Evolutionary conservation across 2,113 vertebrate species (phyloP).

Genomic region (Larimichthys crocea): DNA sequence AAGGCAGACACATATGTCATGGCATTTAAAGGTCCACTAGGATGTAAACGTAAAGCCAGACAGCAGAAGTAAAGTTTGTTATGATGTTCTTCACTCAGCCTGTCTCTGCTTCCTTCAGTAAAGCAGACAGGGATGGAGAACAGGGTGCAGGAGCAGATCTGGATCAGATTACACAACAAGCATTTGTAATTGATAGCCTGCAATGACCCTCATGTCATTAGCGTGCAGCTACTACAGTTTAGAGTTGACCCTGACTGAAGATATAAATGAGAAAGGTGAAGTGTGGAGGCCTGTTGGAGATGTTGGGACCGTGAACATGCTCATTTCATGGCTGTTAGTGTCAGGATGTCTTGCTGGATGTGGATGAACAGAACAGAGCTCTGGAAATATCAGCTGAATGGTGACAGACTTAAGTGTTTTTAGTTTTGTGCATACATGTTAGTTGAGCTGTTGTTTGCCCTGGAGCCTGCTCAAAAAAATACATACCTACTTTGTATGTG

Average conservation of each 20-base stretch:
- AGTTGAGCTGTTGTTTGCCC: no score
- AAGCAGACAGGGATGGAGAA: neutral
- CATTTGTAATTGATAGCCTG: constrained; percentile 38
- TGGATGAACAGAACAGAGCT: no score
- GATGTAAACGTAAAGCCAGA: constrained; percentile 30
- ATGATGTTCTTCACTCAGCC: constrained; percentile 18
- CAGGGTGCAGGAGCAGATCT: constrained; percentile 4
- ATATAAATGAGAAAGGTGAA: neutral
- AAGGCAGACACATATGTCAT: neutral
- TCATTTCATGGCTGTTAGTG: no score
- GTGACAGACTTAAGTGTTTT: no score
- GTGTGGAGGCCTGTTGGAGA: neutral
- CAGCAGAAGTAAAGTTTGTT: neutral
- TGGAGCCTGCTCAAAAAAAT: no score
- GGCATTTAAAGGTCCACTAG: constrained; percentile 22
- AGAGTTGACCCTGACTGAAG: neutral
- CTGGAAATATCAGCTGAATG: no score
- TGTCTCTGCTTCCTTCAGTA: constrained; percentile 4
- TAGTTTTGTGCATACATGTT: no score
- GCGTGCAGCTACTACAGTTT: constrained; percentile 13
- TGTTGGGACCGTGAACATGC: no score
- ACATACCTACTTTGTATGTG: no score
- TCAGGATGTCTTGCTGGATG: no score
- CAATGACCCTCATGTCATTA: constrained; percentile 20
- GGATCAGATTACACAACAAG: constrained; percentile 53